phyloP scores from a whole-genome alignment of 2,113 vertebrate species.

The Emberiza fucata region DNA sequence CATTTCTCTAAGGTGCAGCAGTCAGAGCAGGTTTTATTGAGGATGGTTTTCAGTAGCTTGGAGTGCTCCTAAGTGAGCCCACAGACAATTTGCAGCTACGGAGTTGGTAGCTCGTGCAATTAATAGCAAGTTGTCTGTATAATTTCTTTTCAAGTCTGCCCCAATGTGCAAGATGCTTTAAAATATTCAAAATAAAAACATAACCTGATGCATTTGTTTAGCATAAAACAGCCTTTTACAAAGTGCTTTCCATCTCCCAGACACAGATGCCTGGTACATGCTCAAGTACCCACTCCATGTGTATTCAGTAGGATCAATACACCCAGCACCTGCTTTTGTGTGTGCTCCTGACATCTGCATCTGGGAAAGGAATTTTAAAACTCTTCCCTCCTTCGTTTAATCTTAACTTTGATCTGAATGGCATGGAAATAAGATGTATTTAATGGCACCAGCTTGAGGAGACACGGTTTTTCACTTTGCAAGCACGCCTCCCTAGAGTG shows the following conservation, averaged over 20 bases:
- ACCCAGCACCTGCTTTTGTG: constrained; percentile 40
- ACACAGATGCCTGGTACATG: constrained; percentile 23
- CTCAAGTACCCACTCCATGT: constrained; percentile 42
- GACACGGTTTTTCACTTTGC: not conserved
- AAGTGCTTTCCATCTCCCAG: not conserved
- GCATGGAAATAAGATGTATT: not conserved
- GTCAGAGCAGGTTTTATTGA: not conserved
- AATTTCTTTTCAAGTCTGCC: constrained; percentile 5
- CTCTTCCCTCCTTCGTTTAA: not conserved
- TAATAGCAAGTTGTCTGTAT: not conserved
- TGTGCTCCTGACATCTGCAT: constrained; percentile 1
- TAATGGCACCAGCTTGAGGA: not conserved
- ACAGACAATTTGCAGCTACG: not conserved
- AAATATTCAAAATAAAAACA: constrained; percentile 48
- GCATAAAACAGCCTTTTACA: constrained; percentile 14
- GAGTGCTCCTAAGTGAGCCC: not conserved
- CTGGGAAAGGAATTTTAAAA: constrained; percentile 21
- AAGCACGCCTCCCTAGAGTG: not conserved
- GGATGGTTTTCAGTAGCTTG: not conserved
- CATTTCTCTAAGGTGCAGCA: not conserved
- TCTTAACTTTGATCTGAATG: not conserved
- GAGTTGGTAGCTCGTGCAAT: not conserved
- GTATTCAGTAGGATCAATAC: constrained; percentile 39
- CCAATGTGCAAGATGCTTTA: not conserved
- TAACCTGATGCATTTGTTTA: constrained; percentile 45